Conservation (phyloP, 2,888 invertebrate genomes). For the Ophion costatus region DNA sequence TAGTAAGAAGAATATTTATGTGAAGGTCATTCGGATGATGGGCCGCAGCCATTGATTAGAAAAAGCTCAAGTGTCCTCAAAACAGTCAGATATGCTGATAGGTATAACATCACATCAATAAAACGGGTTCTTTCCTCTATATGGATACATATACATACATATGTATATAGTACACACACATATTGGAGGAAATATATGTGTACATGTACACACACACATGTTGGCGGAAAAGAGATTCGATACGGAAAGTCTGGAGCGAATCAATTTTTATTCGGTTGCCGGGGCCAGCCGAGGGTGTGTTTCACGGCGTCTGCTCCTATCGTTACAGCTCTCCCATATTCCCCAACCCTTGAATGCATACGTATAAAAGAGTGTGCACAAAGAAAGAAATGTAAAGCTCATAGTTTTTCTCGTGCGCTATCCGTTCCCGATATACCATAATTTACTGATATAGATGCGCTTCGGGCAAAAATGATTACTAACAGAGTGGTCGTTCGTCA, state of each 20-base stretch:
- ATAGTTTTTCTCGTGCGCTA: neutral
- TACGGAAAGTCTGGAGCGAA: conserved; percentile 51
- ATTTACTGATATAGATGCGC: no score
- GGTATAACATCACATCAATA: neutral
- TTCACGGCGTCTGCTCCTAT: conserved; percentile 37
- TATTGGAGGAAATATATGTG: no score
- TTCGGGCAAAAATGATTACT: no score
- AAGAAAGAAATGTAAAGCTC: neutral
- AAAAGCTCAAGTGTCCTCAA: neutral
- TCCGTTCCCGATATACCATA: no score
- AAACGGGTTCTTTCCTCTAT: no score
- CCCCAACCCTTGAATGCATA: conserved; percentile 8
- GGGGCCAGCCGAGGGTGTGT: neutral
- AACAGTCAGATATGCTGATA: neutral
- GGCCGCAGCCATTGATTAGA: neutral
- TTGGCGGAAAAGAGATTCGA: conserved; percentile 49
- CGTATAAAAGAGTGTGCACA: neutral
- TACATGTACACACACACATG: neutral
- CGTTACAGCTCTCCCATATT: conserved; percentile 32
- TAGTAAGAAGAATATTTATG: neutral
- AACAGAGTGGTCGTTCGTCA: no score
- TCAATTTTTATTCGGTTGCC: conserved; percentile 59
- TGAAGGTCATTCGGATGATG: neutral
- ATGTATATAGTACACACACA: no score
- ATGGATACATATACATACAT: no score